Base-by-base conservation (phyloP, 2,797 vertebrate species). In the Rhabdomys pumilio region DNA sequence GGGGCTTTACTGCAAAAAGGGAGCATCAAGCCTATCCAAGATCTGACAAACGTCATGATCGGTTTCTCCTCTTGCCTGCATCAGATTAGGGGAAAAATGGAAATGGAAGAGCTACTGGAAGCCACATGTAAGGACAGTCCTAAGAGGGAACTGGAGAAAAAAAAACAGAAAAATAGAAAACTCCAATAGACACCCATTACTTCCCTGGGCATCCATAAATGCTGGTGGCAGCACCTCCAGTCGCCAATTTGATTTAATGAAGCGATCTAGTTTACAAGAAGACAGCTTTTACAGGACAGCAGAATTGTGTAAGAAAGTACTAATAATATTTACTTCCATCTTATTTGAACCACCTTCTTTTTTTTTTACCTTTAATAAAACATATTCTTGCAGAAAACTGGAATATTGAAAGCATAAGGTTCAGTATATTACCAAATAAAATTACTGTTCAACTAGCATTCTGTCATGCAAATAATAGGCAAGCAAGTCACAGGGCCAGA, bases 141-240 rank as follows among this genome's bases (percentile, higher is more conserved):
- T 41, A 61, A 72, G 59, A 81, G 34, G 61, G n/a, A 86, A 19
- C 26, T 6, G 44, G 38, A 41, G 41, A n/a, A n/a, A 47, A 11
- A 29, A 44, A 38, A 47, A 9, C 38, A 84, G 65, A 38, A 84
- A 87, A 82, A 50, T 31, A 38, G 76, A 85, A 93, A 93, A 90
- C 59, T 57, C 87, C 50, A 67, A 85, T 26, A 79, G 67, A 90
- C 85, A 63, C 63, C 41, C 83, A 31, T 57, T 91, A 50, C 15
- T 67, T 19, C 22, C 34, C 1, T 14, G 50, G 44, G 3, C 3
- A 26, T 86, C 65, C 6, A 0, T 41, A 63, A 67, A 29, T 85
- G 34, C 47, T 61, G 11, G 22, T n/a, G 41, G 44, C 29, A 29
- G 92, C 59, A 29, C 55, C n/a, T 72, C 1, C 3, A 75, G 34